Conservation (phyloP, 1,140 invertebrate genomes). For the Ceratina australensis region DNA sequence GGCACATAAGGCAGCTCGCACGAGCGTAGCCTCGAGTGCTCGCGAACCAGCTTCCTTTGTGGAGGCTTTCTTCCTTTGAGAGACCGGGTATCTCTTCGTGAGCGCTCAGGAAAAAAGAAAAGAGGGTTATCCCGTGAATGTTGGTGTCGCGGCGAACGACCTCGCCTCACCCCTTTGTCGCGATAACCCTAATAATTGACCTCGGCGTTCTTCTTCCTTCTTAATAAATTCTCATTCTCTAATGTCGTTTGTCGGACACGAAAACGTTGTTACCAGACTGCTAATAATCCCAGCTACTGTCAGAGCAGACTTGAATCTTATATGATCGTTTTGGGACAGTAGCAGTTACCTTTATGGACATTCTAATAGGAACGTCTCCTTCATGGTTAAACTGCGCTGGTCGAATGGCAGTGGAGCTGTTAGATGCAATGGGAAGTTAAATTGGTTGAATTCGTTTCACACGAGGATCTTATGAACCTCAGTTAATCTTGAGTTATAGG, state of each 20-base stretch:
- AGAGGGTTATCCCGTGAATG: neutral
- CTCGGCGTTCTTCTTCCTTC: neutral
- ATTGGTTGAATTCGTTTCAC: neutral
- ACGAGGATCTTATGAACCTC: neutral
- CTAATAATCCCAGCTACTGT: slow-evolving; percentile 37
- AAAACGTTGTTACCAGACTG: slow-evolving; percentile 26
- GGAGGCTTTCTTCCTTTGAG: slow-evolving; percentile 45
- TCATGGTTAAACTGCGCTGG: slow-evolving; percentile 16
- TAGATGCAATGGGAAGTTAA: neutral
- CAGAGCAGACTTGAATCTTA: slow-evolving; percentile 26
- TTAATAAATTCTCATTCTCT: slow-evolving; percentile 19
- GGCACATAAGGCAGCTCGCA: slow-evolving; percentile 33
- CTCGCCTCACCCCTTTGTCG: slow-evolving; percentile 11
- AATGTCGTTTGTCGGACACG: slow-evolving; percentile 5
- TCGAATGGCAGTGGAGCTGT: neutral
- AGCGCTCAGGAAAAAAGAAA: slow-evolving; percentile 17
- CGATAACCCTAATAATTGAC: slow-evolving; percentile 33
- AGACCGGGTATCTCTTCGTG: slow-evolving; percentile 33
- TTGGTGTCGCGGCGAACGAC: slow-evolving; percentile 22
- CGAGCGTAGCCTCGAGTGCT: slow-evolving; percentile 23
- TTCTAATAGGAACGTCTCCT: slow-evolving; percentile 5
- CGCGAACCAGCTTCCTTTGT: slow-evolving; percentile 39
- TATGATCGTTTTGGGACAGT: slow-evolving; percentile 25
- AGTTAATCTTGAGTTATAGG: neutral
- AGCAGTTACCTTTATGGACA: slow-evolving; percentile 32